Conservation (phyloP, 1,140 invertebrate genomes). For the Phthorimaea operculella region DNA sequence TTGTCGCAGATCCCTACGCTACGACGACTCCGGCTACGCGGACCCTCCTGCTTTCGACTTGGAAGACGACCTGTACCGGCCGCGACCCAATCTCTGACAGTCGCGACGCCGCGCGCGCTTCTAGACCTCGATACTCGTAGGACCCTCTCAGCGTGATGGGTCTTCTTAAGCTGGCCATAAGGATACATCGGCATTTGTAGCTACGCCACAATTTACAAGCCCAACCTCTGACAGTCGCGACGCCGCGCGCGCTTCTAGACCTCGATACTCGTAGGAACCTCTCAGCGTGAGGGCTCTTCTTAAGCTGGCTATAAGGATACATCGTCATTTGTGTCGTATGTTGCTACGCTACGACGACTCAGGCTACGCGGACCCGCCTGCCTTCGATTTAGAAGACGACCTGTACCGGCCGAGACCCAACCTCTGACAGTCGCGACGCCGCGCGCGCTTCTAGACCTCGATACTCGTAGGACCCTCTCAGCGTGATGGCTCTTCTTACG, state of each 20-base stretch:
- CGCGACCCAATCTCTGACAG: slow-evolving; percentile 57
- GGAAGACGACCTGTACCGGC: slow-evolving; percentile 69
- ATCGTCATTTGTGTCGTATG: slow-evolving; percentile 26
- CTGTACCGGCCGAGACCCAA: slow-evolving; percentile 62
- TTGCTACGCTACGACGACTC: slow-evolving; percentile 71
- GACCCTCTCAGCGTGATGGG: too few species aligned
- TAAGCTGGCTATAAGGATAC: neutral
- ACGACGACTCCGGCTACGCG: slow-evolving; percentile 71
- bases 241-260: slow-evolving; percentile 53
- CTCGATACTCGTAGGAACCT: too few species aligned
- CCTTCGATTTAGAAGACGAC: slow-evolving; percentile 67
- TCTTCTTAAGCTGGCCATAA: neutral
- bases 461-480: too few species aligned
- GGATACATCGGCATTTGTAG: neutral
- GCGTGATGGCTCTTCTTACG: neutral
- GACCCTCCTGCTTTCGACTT: slow-evolving; percentile 69
- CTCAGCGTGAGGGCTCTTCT: neutral
- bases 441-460: slow-evolving; percentile 45
- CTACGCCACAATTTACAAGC: neutral
- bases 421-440: slow-evolving; percentile 58
- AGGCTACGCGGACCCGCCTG: slow-evolving; percentile 68
- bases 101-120: slow-evolving; percentile 54
- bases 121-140: slow-evolving; percentile 19
- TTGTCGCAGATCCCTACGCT: slow-evolving; percentile 61
- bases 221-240: slow-evolving; percentile 57